Evolutionary conservation across 2,888 invertebrate species (phyloP).

Genomic region (Acronicta leporina): DNA sequence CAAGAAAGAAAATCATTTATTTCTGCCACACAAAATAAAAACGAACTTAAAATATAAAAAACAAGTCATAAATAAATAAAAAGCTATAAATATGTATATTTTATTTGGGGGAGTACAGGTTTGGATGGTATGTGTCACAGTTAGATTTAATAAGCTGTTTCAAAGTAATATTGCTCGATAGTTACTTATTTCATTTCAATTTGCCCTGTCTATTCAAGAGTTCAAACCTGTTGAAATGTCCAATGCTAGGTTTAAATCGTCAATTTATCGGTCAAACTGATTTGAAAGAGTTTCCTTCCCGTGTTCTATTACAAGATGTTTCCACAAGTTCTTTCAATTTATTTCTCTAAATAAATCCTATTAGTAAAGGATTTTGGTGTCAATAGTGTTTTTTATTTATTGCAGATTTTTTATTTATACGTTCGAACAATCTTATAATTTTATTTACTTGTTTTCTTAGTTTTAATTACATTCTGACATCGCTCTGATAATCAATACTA

Average conservation of each 20-base stretch:
- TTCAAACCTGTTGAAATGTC: conserved; percentile 27
- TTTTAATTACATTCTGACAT: too few relatives aligned
- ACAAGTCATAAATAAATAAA: too few relatives aligned
- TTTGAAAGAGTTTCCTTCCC: conserved; percentile 61
- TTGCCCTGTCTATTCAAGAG: conserved; percentile 13
- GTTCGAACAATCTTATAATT: not conserved
- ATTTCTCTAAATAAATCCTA: conserved; percentile 26
- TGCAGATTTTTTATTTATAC: too few relatives aligned
- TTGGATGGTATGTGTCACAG: too few relatives aligned
- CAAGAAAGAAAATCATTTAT: too few relatives aligned
- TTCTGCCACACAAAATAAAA: too few relatives aligned
- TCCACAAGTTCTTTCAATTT: conserved; percentile 41
- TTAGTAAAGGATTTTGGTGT: not conserved
- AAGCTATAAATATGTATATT: too few relatives aligned
- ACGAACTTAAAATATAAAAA: too few relatives aligned
- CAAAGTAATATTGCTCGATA: too few relatives aligned
- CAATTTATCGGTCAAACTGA: conserved; percentile 80
- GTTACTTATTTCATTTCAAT: conserved; percentile 13
- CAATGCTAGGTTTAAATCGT: conserved; percentile 50
- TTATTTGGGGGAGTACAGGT: too few relatives aligned
- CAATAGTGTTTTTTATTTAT: too few relatives aligned
- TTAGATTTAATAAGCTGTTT: too few relatives aligned
- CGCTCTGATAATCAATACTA: not conserved
- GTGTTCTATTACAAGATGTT: conserved; percentile 34
- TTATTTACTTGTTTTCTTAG: not conserved